Conservation (phyloP, 2,888 invertebrate species). For the Temnothorax ravouxi region DNA sequence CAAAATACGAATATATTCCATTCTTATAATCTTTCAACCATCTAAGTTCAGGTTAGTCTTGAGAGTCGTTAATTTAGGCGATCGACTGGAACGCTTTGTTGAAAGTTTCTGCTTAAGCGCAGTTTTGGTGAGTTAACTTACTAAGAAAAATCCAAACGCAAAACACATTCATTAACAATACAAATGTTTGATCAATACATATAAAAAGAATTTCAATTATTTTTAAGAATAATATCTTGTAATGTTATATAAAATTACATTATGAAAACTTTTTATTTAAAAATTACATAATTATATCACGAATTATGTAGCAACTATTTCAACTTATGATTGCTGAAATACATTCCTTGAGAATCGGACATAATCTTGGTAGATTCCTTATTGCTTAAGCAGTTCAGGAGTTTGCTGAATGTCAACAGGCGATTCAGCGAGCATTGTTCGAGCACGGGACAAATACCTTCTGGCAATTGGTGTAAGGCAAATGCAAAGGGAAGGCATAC, state of each 20-base stretch:
- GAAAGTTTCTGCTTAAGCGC: slow-evolving; percentile 25
- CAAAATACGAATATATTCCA: background rate
- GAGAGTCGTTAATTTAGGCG: slow-evolving; percentile 19
- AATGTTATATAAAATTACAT: background rate
- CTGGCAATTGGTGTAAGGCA: slow-evolving; percentile 52
- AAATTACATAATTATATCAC: background rate
- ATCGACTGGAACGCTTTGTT: slow-evolving; percentile 40
- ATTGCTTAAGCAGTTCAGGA: slow-evolving; percentile 21
- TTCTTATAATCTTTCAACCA: slow-evolving; percentile 23
- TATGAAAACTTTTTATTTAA: background rate
- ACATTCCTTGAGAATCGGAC: slow-evolving; percentile 17
- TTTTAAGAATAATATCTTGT: background rate
- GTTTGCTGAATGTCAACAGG: slow-evolving; percentile 45
- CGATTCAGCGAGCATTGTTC: slow-evolving; percentile 37
- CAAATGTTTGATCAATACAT: background rate
- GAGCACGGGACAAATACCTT: slow-evolving; percentile 42
- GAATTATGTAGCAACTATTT: background rate
- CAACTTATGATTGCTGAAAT: background rate
- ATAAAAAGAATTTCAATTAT: background rate
- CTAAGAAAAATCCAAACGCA: background rate
- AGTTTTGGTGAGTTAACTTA: background rate
- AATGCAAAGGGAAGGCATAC: slow-evolving; percentile 62
- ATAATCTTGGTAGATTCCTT: slow-evolving; percentile 30
- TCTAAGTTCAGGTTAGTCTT: background rate
- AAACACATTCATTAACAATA: background rate